Conservation (phyloP, 2,888 invertebrate genomes). For the Rhamnusium bicolor region DNA sequence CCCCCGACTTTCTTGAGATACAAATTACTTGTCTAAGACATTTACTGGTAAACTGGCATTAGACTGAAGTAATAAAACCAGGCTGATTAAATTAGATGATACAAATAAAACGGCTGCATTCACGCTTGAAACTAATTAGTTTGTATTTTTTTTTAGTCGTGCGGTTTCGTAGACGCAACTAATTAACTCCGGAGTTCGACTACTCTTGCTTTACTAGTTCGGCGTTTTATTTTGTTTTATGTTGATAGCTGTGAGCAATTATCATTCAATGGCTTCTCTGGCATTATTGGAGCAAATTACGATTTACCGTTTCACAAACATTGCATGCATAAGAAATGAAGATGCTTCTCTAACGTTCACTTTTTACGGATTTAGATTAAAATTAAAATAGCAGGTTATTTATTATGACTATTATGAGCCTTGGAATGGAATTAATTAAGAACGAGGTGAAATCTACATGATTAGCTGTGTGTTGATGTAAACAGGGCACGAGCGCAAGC, state of each 20-base stretch:
- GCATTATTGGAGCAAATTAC: neutral
- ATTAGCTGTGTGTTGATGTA: no score
- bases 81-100: neutral
- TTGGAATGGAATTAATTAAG: neutral
- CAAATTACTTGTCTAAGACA: neutral
- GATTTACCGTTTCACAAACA: neutral
- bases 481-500: no score
- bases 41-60: neutral
- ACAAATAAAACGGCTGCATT: slow-evolving; percentile 5
- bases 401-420: neutral
- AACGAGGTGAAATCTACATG: neutral
- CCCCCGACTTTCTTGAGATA: neutral
- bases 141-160: slow-evolving; percentile 1
- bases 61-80: neutral
- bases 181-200: slow-evolving; percentile 6
- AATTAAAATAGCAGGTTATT: neutral
- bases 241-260: neutral
- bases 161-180: slow-evolving; percentile 1
- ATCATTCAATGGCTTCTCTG: slow-evolving; percentile 9
- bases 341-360: no score
- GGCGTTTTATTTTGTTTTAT: slow-evolving; percentile 3
- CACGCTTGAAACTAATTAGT: slow-evolving; percentile 14
- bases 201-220: slow-evolving; percentile 3
- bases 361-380: neutral
- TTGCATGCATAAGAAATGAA: slow-evolving; percentile 1